Conservation (phyloP, 1,140 invertebrate species). For the Notospermus geniculatus region DNA sequence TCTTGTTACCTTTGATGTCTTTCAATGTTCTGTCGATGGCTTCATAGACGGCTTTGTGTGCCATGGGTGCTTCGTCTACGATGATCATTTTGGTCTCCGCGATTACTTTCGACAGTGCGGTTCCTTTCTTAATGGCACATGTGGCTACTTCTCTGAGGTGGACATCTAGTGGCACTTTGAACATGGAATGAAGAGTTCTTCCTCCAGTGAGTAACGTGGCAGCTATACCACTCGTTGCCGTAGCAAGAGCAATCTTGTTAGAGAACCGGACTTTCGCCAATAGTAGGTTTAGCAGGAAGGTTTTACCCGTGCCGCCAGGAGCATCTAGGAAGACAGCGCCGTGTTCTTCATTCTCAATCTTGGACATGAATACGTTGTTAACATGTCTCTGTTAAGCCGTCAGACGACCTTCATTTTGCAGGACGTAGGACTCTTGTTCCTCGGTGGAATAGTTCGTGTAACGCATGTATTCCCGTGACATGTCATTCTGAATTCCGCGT, state of each 20-base stretch:
- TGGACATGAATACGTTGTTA: conserved; percentile 21
- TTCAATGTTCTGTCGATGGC: conserved; percentile 24
- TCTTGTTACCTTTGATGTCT: conserved; percentile 35
- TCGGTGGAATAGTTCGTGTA: too few species aligned
- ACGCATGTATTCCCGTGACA: too few species aligned
- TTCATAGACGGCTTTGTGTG: too few species aligned
- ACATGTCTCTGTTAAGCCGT: too few species aligned
- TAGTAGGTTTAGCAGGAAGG: conserved; percentile 25
- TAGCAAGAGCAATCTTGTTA: conserved; percentile 21
- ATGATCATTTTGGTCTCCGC: too few species aligned
- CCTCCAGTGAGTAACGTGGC: conserved; percentile 22
- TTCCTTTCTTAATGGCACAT: too few species aligned
- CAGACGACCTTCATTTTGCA: too few species aligned
- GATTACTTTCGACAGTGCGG: too few species aligned
- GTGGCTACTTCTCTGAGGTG: conserved; percentile 43
- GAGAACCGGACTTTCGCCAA: conserved; percentile 22
- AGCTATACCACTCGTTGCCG: conserved; percentile 29
- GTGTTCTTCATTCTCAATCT: conserved; percentile 50
- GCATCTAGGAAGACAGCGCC: conserved; percentile 55
- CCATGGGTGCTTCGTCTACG: too few species aligned
- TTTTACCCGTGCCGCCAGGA: conserved; percentile 44
- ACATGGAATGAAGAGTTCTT: conserved; percentile 23
- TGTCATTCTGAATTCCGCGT: too few species aligned
- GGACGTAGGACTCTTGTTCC: too few species aligned
- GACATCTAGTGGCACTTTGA: conserved; percentile 39